These are phyloP conservation scores for Phalera bucephala DNA, from an alignment of 2,888 invertebrate genomes.

Conservation along the genomic window DNA sequence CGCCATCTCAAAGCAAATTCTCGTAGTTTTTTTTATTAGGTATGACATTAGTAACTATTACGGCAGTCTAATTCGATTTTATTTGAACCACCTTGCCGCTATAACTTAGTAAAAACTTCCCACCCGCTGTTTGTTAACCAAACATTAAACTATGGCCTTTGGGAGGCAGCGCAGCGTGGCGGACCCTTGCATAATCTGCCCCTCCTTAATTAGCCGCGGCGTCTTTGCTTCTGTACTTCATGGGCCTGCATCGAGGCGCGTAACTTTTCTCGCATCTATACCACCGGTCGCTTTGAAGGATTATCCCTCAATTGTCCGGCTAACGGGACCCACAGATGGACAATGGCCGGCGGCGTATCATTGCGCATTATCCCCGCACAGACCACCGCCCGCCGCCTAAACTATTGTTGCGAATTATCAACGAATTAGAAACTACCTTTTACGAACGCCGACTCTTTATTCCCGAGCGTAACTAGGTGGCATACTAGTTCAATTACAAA, in stretches of 20 bases:
- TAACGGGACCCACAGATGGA: conserved; percentile 64
- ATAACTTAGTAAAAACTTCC: conserved; percentile 24
- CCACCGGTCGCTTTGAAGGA: conserved; percentile 71
- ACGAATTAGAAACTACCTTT: conserved; percentile 73
- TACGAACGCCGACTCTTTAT: conserved; percentile 54
- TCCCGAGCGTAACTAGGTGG: conserved; percentile 78
- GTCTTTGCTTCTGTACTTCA: conserved; percentile 55
- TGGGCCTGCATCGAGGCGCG: conserved; percentile 76
- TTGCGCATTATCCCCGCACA: conserved; percentile 72
- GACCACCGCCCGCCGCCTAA: conserved; percentile 54
- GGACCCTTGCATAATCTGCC: conserved; percentile 68
- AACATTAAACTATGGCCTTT: conserved; percentile 53
- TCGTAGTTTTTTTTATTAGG: too few relatives aligned
- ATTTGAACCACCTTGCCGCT: conserved; percentile 32
- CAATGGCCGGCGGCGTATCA: conserved; percentile 70
- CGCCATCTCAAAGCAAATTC: too few relatives aligned
- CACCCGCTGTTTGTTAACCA: conserved; percentile 74
- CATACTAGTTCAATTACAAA: conserved; percentile 49
- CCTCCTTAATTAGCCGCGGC: conserved; percentile 65
- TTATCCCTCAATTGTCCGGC: conserved; percentile 69
- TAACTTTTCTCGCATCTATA: conserved; percentile 68
- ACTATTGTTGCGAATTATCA: conserved; percentile 74
- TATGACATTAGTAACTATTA: too few relatives aligned
- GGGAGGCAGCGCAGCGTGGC: conserved; percentile 55
- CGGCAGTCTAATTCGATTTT: conserved; percentile 33